Base-by-base conservation (phyloP, 2,888 invertebrate species). In the Ditylenchus weischeri region DNA sequence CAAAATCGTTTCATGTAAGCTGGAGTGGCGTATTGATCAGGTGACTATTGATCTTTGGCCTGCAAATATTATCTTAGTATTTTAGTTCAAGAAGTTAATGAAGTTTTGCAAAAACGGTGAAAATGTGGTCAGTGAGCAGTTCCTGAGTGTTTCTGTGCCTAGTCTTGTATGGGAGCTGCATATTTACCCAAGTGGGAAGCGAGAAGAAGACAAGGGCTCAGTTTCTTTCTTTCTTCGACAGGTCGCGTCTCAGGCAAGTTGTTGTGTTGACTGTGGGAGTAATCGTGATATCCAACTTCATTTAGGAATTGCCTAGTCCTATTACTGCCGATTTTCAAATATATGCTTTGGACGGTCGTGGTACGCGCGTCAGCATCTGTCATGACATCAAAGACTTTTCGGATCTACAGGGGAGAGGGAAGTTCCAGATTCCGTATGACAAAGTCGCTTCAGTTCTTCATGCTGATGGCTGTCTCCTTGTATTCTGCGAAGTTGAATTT, bases 301-400 rank as follows among this genome's bases (percentile, higher is more conserved):
- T 61, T 69, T 78, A 73, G 69, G 78, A 10, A 76, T 76, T 18
- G 79, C 43, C 78, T 35, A 78, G 79, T 57, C 78, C 80, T 0
- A 77, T 80, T 10, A 77, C 79, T 77, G 77, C 80, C 21, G 80
- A 81, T 50, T 81, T 81, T 54, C 79, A 80, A 77, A 81, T 81
- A 10, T 80, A 79, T 68, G 75, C 77, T 13, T 62, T 77, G 0
- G 76, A 80, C 61, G 66, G 50, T 0, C 57, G 61, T 19, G 62
- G 74, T 29, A 54, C 43, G 6, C 62, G 76, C 18, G 74, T 79
- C 23, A 78, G 77, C 64, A 77, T 81, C n/a, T 81, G 81, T 69
- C 70, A 79, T 47, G 81, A 81, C 66, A 77, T 77, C 10, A 79
- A 81, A 57, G 81, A 81, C 47, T 81, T 81, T 69, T 77, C 79